Percentiles rank a stretch among this genome's conserved stretches.
Conservation (phyloP, 2,888 invertebrate genomes). For the Lithophane socia region DNA sequence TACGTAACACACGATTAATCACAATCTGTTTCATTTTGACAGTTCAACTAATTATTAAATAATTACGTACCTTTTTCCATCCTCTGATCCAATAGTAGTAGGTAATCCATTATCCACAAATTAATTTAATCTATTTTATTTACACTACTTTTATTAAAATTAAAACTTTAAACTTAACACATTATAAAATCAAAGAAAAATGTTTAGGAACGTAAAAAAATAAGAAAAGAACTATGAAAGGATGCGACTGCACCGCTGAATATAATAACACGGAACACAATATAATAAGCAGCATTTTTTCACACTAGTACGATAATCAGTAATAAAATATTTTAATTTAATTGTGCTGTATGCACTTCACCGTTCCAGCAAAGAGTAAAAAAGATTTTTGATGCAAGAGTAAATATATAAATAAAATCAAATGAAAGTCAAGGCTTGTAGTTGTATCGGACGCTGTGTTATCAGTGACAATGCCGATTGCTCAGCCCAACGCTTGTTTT, state of each 20-base stretch:
- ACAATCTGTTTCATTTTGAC: no score
- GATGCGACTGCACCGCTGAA: slow-evolving; percentile 63
- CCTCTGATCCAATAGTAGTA: neutral
- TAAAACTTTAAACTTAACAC: neutral
- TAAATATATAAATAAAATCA: slow-evolving; percentile 49
- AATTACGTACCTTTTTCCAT: slow-evolving; percentile 9
- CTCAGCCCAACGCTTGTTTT: slow-evolving; percentile 10
- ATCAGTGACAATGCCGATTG: slow-evolving; percentile 41
- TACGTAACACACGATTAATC: no score
- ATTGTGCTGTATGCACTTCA: slow-evolving; percentile 17
- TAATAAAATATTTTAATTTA: neutral
- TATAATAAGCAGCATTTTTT: slow-evolving; percentile 59
- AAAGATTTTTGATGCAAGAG: slow-evolving; percentile 14
- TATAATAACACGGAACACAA: slow-evolving; percentile 63
- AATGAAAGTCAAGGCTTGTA: slow-evolving; percentile 36
- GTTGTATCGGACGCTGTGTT: slow-evolving; percentile 33
- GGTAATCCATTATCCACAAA: slow-evolving; percentile 9
- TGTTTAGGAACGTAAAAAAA: slow-evolving; percentile 71
- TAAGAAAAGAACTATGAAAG: slow-evolving; percentile 67
- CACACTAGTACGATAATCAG: neutral
- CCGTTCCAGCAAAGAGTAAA: slow-evolving; percentile 33
- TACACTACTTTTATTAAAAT: slow-evolving; percentile 1
- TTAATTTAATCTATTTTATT: neutral
- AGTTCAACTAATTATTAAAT: neutral
- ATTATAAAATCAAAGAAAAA: slow-evolving; percentile 60